phyloP scores from a whole-genome alignment of 2,888 invertebrate genomes.

The Sinhomidia bicolor region DNA sequence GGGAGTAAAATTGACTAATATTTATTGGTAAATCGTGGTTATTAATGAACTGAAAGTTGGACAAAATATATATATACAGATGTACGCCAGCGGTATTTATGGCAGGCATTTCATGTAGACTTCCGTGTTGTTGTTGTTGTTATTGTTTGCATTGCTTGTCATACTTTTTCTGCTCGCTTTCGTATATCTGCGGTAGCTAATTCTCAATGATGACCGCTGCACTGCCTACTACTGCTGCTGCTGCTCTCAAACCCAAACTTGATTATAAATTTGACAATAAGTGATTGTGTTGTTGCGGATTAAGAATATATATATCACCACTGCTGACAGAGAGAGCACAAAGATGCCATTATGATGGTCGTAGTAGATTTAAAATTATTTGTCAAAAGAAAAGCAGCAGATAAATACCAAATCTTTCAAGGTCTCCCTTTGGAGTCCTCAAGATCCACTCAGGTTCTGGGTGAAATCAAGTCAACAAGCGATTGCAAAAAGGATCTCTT shows the following conservation, averaged over 20 bases:
- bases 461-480: constrained; percentile 10
- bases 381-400: not conserved
- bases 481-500: constrained; percentile 53
- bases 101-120: not conserved
- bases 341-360: no score
- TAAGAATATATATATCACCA: constrained; percentile 1
- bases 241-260: not conserved
- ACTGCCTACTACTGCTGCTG: not conserved
- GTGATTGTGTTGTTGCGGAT: constrained; percentile 3
- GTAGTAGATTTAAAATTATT: not conserved
- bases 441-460: constrained; percentile 23
- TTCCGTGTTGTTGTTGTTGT: constrained; percentile 10
- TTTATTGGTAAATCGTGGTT: constrained; percentile 46
- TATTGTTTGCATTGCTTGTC: not conserved
- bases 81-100: no score
- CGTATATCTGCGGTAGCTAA: constrained; percentile 43
- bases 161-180: constrained; percentile 7
- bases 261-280: constrained; percentile 33
- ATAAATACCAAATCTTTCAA: constrained; percentile 29
- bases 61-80: not conserved
- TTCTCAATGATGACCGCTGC: constrained; percentile 16
- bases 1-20: constrained; percentile 36
- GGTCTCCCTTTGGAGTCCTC: constrained; percentile 60
- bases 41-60: constrained; percentile 57
- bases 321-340: not conserved